Conservation (phyloP, 2,888 invertebrate species). For the Acleris laterana region DNA sequence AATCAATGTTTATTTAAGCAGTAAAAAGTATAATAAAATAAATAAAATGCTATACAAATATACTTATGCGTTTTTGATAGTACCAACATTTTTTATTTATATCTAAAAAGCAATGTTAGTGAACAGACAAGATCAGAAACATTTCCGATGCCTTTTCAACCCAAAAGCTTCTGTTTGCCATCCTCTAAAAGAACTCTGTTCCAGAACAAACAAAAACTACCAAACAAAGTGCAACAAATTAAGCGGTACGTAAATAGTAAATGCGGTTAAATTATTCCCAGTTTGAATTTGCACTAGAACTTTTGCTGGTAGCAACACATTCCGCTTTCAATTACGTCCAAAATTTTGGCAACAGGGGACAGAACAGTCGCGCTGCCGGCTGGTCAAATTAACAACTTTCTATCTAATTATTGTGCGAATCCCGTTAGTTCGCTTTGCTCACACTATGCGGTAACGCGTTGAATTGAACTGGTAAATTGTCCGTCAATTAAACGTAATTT, state of each 20-base stretch:
- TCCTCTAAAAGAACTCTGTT: too few species aligned
- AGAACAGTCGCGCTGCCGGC: conserved; percentile 40
- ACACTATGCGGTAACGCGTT: conserved; percentile 16
- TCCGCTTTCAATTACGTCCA: conserved; percentile 49
- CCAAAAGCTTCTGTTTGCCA: too few species aligned
- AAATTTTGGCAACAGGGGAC: conserved; percentile 46
- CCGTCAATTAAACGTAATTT: not conserved
- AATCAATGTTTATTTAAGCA: conserved; percentile 2
- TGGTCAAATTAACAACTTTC: conserved; percentile 54
- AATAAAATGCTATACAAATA: not conserved
- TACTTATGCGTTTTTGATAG: not conserved
- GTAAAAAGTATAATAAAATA: not conserved
- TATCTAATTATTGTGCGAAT: conserved; percentile 47
- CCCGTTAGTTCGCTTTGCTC: conserved; percentile 38
- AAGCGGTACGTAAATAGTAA: conserved; percentile 4
- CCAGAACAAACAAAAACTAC: not conserved
- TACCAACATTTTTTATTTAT: too few species aligned
- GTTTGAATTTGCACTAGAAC: conserved; percentile 37
- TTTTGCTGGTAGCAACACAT: conserved; percentile 41
- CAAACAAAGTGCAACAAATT: conserved; percentile 1
- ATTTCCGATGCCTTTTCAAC: too few species aligned
- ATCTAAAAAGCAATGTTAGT: too few species aligned
- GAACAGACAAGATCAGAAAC: too few species aligned
- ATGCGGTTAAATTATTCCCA: conserved; percentile 20
- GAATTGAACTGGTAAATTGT: conserved; percentile 13